Evolutionary conservation across 2,888 invertebrate genomes (phyloP), one percentile per base, ranked within the genome.

Genomic region (Encarsia formosa): DNA sequence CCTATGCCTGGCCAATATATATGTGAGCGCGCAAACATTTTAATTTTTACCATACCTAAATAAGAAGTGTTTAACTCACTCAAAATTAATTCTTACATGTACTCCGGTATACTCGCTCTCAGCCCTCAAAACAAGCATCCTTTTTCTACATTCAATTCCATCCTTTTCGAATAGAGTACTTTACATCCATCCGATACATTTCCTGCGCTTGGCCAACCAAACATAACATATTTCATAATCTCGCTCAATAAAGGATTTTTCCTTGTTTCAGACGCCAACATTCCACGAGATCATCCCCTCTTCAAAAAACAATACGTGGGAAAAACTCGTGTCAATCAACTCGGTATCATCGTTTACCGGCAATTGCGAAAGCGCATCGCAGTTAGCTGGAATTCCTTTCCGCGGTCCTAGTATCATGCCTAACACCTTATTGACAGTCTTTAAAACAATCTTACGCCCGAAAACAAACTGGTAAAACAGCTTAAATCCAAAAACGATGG

Each of bases 401-500:
- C 48, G 37, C 24, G 52, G 37, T 20, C 54, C 34, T 29, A 48
- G 48, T 19, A 49, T 52, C 4, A 37, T 48, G 6, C 19, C 19
- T 16, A 52, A 37, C 5, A 53, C 45, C 38, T 56, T 50, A 22
- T 58, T 40, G 45, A 53, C 58, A 5, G 58, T 58, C 43, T 48
- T 19, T 26, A 56, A 32, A 9, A 43, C 38, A 11, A 52, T 52
- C 19, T 47, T 29, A 38, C 31, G 43, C 13, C 55, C 58, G 37
- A 29, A 57, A 20, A 56, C 38, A 23, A 40, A 56, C 16, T 52
- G 38, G 15, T 52, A 58, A 35, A 56, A 58, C 23, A 49, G 51
- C 40, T 51, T 46, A 31, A 58, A 54, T 8, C 56, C 56, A n/a
- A 56, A 58, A 13, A 54, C 43, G 15, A 58, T 58, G 6, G 58